Percentiles rank a stretch among this genome's conserved stretches.
Conservation (phyloP, 92 coral and sea anemone species). For the Heliopora coerulea region DNA sequence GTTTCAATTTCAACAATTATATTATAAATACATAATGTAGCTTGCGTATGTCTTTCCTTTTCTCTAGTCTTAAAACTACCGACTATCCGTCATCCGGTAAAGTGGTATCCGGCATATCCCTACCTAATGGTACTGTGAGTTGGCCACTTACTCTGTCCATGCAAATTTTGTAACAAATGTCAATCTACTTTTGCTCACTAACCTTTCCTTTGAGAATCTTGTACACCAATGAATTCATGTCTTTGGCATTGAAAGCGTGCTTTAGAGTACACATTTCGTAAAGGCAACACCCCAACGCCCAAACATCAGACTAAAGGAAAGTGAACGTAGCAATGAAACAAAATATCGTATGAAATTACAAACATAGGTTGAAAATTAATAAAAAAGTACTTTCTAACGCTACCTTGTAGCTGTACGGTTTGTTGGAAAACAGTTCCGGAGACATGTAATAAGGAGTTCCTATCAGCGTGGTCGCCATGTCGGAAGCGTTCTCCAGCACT, state of each 20-base stretch:
- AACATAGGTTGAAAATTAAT: too few relatives aligned
- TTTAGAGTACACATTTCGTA: conserved; percentile 93
- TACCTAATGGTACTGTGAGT: too few relatives aligned
- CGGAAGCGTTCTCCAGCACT: conserved; percentile 87
- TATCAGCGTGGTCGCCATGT: conserved; percentile 94
- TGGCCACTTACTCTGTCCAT: too few relatives aligned
- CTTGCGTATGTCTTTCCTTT: too few relatives aligned
- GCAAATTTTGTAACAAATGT: too few relatives aligned
- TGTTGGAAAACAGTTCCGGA: conserved; percentile 95
- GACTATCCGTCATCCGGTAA: too few relatives aligned
- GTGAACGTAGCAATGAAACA: not conserved
- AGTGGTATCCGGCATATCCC: too few relatives aligned
- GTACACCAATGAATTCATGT: conserved; percentile 96
- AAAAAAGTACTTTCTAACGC: not conserved
- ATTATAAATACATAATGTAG: too few relatives aligned
- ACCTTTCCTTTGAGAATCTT: conserved; percentile 98
- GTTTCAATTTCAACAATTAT: too few relatives aligned
- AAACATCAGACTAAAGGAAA: conserved; percentile 80
- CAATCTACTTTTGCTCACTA: too few relatives aligned
- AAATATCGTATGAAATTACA: not conserved
- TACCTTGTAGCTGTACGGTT: conserved; percentile 97
- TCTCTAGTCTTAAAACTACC: too few relatives aligned
- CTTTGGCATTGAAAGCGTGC: conserved; percentile 96
- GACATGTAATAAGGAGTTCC: conserved; percentile 99
- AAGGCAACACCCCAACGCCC: conserved; percentile 98